Evolutionary conservation across 23 tunicate genomes (phyloP), one percentile per base, ranked within the genome.

Genomic region (Styela clava): DNA sequence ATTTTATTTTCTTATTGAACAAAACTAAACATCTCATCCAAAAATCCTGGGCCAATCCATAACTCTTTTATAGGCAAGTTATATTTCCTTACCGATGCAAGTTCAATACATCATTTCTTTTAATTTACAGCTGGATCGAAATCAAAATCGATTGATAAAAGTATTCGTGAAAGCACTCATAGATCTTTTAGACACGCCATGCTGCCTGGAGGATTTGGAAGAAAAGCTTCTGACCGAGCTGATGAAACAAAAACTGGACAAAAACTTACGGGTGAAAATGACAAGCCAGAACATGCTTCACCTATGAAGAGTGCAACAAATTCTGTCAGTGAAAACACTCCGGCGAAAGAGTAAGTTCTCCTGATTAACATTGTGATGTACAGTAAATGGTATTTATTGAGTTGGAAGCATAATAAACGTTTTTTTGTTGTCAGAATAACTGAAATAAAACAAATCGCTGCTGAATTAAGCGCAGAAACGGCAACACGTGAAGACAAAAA

Each of bases 141-240:
- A 67, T 25, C 71, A 19, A 27, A 27, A 25, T 22, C 31, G 22
- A 19, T 29, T 1, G 71, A 67, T 27, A 67, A 67, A 67, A 27
- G 31, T 25, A 22, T 25, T 18, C 30, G 71, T 25, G 71, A 67
- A 25, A 29, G 71, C 1, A 67, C 30, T 25, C 30, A 27, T 0
- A 27, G 71, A 67, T 67, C 71, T 29, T 67, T 67, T 22, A 27
- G 71, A 25, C 71, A 67, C 24, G 71, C 71, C 2, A 29, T 67
- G 31, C 71, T 67, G 16, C 71, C 71, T 18, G 21, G n/a, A 25
- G 71, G 31, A 25, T 67, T 67, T 24, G 31, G 71, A 16, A 27
- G 71, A 1, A 67, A 67, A 24, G n/a, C 31, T 19, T 67, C 71
- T 0, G 71, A 44, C 56, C 56, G 56, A 5, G 9, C 56, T 7